Percentiles rank a stretch among this genome's conserved stretches.
Conservation (phyloP, 2,113 vertebrate species). For the Callospermophilus lateralis region DNA sequence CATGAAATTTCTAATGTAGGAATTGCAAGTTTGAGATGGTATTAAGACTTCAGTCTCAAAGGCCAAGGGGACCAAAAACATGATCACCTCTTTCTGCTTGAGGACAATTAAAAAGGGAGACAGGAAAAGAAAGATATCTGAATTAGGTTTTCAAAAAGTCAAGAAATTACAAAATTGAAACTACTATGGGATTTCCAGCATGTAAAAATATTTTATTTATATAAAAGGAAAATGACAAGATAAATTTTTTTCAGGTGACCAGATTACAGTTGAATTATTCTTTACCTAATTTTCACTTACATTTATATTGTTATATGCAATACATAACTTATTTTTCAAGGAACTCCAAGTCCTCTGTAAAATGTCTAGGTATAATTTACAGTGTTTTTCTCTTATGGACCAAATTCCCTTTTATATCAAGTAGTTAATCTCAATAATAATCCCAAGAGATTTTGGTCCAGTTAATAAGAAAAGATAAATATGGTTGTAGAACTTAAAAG, state of each 20-base stretch:
- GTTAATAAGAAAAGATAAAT: not conserved
- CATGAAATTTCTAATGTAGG: constrained; percentile 55
- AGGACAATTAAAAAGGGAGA: constrained; percentile 41
- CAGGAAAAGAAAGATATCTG: constrained; percentile 55
- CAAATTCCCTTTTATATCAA: not conserved
- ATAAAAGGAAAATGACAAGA: constrained; percentile 49
- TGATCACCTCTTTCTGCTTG: not conserved
- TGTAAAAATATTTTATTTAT: constrained; percentile 44
- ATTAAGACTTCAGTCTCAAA: constrained; percentile 51
- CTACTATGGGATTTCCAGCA: constrained; percentile 56
- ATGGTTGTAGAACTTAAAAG: not conserved
- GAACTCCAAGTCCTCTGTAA: constrained; percentile 10
- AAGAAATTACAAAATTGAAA: constrained; percentile 61
- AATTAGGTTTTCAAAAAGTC: constrained; percentile 56
- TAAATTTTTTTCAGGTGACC: constrained; percentile 10
- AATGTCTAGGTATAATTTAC: constrained; percentile 42
- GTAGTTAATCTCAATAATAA: not conserved
- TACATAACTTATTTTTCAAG: constrained; percentile 11
- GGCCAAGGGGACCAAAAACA: not conserved
- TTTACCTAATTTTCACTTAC: constrained; percentile 61
- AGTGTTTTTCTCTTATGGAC: not conserved
- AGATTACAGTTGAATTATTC: constrained; percentile 37
- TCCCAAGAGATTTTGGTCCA: not conserved
- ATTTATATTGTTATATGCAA: not conserved
- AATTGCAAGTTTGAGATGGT: constrained; percentile 31